These are phyloP conservation scores for Zonitis immaculata DNA, from an alignment of 2,888 invertebrate species.

Conservation along the genomic window DNA sequence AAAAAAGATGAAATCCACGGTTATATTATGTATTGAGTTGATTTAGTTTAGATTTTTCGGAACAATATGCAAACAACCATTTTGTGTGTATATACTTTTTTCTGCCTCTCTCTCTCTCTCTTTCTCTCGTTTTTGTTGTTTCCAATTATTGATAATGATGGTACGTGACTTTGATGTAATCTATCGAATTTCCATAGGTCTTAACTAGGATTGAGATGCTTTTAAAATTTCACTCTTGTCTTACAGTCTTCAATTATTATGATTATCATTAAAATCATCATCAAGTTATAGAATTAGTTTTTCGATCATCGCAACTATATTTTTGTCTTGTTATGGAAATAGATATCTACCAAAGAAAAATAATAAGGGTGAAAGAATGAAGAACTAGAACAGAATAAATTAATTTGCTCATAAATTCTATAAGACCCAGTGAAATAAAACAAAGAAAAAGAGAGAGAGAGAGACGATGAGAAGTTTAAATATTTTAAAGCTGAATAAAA, in stretches of 20 bases:
- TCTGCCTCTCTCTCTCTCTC: background rate
- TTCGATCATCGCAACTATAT: too few relatives aligned
- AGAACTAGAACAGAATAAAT: background rate
- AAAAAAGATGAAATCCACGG: too few relatives aligned
- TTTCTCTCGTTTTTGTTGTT: background rate
- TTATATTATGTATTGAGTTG: background rate
- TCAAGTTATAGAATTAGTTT: too few relatives aligned
- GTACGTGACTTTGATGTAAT: conserved; percentile 38
- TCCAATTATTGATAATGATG: background rate
- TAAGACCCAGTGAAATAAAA: too few relatives aligned
- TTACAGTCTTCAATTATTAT: background rate
- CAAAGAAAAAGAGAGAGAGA: too few relatives aligned
- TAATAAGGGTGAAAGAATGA: background rate
- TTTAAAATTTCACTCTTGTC: conserved; percentile 35
- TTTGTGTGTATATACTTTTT: background rate
- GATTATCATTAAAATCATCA: too few relatives aligned
- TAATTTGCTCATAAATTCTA: conserved; percentile 15
- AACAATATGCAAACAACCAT: background rate
- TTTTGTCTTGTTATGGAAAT: background rate
- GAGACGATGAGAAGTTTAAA: conserved; percentile 4
- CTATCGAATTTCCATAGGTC: conserved; percentile 35
- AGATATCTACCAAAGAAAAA: background rate
- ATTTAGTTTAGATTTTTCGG: background rate
- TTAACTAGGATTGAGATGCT: conserved; percentile 40
- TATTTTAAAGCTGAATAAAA: conserved; percentile 13